phyloP scores from a whole-genome alignment of 92 coral and sea anemone genomes.

The Epizoanthus illoricatus region DNA sequence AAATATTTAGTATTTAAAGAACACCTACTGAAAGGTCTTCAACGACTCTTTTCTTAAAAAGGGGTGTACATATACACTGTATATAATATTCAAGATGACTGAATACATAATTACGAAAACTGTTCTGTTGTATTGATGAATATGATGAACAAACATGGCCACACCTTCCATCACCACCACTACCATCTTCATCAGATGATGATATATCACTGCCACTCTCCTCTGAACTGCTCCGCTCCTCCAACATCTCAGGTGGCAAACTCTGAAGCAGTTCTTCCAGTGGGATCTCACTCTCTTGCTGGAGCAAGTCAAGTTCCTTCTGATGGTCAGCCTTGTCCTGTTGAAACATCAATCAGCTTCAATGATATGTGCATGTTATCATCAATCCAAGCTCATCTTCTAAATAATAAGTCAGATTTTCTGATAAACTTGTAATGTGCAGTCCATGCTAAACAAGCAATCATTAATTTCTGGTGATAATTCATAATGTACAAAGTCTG shows the following conservation, averaged over 20 bases:
- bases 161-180: slow-evolving; percentile 45
- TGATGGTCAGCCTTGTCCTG: slow-evolving; percentile 73
- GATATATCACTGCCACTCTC: slow-evolving; percentile 60
- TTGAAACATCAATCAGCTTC: neutral
- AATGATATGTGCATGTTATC: neutral
- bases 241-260: slow-evolving; percentile 89
- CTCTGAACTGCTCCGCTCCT: slow-evolving; percentile 63
- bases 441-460: no score
- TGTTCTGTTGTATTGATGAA: no score
- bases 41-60: no score
- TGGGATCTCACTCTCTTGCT: slow-evolving; percentile 91
- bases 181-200: slow-evolving; percentile 52
- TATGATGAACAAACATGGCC: neutral
- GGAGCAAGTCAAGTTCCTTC: slow-evolving; percentile 74
- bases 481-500: no score
- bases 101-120: no score
- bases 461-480: no score
- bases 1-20: no score
- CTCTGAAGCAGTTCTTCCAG: slow-evolving; percentile 82
- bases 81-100: no score
- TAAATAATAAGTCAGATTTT: no score
- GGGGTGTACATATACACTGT: no score
- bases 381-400: neutral
- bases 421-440: no score
- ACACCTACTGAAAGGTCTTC: no score